Percentiles rank a stretch among this genome's conserved stretches.
phyloP scores from a whole-genome alignment of 2,113 vertebrate species.

The Thomomys bottae region DNA sequence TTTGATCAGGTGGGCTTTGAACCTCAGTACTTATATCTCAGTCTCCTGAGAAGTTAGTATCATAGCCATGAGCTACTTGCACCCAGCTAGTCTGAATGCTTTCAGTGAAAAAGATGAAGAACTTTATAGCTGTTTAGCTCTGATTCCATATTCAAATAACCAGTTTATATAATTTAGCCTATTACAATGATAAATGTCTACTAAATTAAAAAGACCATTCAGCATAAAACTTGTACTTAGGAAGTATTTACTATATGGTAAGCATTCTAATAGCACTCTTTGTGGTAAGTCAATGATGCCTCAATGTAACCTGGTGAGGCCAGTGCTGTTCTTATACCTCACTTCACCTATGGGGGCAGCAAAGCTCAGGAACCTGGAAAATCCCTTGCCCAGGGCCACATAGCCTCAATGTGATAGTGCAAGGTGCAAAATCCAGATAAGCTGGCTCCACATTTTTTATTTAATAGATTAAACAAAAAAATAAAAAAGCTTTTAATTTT shows the following conservation, averaged over 20 bases:
- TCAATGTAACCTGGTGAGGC: not conserved
- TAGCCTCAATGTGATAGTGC: not conserved
- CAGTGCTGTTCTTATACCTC: not conserved
- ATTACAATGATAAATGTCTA: not conserved
- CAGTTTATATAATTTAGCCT: not conserved
- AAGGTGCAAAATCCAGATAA: not conserved
- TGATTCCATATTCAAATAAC: slow-evolving; percentile 13
- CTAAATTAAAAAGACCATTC: not conserved
- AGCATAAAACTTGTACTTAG: not conserved
- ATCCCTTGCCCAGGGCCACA: not conserved
- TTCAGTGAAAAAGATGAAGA: not conserved
- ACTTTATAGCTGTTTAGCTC: not conserved
- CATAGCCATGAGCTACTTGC: too few species aligned
- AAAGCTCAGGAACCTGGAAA: not conserved
- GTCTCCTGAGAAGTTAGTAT: too few species aligned
- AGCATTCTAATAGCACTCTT: not conserved
- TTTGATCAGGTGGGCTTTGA: too few species aligned
- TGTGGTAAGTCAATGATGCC: not conserved
- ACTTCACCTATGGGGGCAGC: not conserved
- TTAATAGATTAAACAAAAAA: not conserved
- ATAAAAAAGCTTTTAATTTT: slow-evolving; percentile 7
- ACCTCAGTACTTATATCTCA: too few species aligned
- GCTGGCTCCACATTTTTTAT: not conserved
- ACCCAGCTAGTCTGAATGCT: not conserved
- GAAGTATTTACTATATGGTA: not conserved